These are phyloP conservation scores for Gambelia wislizenii DNA, from an alignment of 2,797 vertebrate genomes.

Conservation along the genomic window DNA sequence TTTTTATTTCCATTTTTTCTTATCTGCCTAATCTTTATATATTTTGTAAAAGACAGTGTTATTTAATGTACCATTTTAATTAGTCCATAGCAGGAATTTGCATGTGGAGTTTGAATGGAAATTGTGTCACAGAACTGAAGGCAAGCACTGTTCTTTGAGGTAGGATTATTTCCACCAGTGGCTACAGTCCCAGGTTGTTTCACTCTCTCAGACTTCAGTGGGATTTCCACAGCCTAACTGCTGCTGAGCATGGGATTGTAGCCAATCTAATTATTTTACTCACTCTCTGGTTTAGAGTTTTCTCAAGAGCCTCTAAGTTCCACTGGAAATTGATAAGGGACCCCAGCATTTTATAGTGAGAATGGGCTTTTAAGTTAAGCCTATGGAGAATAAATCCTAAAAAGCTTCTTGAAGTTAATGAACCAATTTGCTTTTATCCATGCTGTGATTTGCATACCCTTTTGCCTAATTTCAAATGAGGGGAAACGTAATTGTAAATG, in stretches of 20 bases:
- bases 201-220: not conserved
- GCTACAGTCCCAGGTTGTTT: not conserved
- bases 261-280: conserved; percentile 23
- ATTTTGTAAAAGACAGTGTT: not conserved
- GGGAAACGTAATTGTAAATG: not conserved
- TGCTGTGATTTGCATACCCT: conserved; percentile 47
- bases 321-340: conserved; percentile 24
- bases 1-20: too few species aligned
- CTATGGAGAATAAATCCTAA: conserved; percentile 45
- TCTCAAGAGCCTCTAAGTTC: conserved; percentile 6
- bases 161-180: not conserved
- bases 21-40: too few species aligned
- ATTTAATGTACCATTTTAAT: not conserved
- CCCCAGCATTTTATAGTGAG: not conserved
- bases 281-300: not conserved
- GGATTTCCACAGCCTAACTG: conserved; percentile 7
- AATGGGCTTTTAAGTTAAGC: conserved; percentile 19
- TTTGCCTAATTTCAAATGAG: conserved; percentile 46
- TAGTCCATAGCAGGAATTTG: not conserved
- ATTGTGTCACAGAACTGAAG: not conserved
- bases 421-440: conserved; percentile 45
- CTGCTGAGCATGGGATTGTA: not conserved
- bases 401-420: conserved; percentile 54
- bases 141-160: not conserved
- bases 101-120: not conserved